Evolutionary conservation across 2,888 invertebrate species (phyloP).

Genomic region (Vesta saturnalis): DNA sequence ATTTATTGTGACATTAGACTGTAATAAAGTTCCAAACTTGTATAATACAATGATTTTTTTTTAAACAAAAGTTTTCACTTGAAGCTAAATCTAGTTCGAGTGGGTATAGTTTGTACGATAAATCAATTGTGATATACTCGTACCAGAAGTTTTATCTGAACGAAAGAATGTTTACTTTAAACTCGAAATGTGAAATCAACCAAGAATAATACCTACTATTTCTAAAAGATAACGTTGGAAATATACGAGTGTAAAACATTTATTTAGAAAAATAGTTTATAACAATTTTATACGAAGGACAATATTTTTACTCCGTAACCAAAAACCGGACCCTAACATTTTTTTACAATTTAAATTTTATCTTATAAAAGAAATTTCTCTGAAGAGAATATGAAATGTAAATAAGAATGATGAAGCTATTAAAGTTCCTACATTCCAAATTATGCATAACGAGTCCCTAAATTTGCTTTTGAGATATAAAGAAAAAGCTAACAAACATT

Average conservation of each 20-base stretch:
- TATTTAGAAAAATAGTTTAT: neutral
- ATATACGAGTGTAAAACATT: neutral
- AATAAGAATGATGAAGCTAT: neutral
- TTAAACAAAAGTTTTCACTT: slow-evolving; percentile 8
- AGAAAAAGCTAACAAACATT: no score
- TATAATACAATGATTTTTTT: slow-evolving; percentile 8
- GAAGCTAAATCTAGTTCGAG: slow-evolving; percentile 9
- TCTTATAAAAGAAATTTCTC: neutral
- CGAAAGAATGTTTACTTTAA: neutral
- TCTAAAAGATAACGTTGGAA: neutral
- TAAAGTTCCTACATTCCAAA: neutral
- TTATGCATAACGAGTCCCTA: neutral
- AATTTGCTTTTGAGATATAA: neutral
- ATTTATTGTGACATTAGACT: neutral
- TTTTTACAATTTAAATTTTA: slow-evolving; percentile 6
- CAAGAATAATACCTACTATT: neutral
- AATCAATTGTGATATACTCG: slow-evolving; percentile 11
- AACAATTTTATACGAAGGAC: neutral
- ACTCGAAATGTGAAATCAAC: neutral
- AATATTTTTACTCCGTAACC: neutral
- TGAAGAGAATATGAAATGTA: slow-evolving; percentile 5
- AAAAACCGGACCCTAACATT: neutral
- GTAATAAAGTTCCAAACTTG: slow-evolving; percentile 4
- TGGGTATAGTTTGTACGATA: slow-evolving; percentile 3
- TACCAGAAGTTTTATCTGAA: neutral